A percentile compares a stretch with the other conserved stretches of the same genome.
phyloP scores from a whole-genome alignment of 2,113 vertebrate species.

The Hystrix brachyura region DNA sequence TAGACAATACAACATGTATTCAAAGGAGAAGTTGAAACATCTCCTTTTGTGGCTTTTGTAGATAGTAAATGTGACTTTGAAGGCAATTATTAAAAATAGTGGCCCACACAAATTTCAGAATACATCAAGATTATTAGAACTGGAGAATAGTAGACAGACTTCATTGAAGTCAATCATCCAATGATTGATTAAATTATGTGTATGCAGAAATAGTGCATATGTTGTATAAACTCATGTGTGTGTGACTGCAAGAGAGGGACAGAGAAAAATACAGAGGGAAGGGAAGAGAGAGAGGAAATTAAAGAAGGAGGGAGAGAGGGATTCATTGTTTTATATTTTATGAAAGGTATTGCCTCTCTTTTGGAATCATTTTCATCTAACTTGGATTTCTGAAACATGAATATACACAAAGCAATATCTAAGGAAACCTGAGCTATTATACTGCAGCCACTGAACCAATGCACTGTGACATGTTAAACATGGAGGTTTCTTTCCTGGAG shows the following conservation, averaged over 20 bases:
- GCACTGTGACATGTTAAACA: not conserved
- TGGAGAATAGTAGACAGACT: not conserved
- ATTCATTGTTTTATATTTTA: not conserved
- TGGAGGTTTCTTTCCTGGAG: not conserved
- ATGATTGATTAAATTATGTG: not conserved
- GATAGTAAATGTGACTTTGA: constrained; percentile 20
- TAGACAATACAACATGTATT: not conserved
- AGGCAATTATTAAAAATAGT: not conserved
- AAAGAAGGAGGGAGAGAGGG: not conserved
- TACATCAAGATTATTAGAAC: constrained; percentile 40
- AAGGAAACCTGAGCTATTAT: not conserved
- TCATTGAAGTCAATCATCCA: not conserved
- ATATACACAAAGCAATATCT: not conserved
- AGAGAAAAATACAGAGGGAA: not conserved
- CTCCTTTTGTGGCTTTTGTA: constrained; percentile 33
- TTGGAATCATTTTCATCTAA: constrained; percentile 39
- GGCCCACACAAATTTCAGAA: not conserved
- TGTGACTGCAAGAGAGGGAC: not conserved
- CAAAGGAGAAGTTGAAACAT: constrained; percentile 28
- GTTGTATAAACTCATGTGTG: not conserved
- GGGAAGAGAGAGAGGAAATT: no score
- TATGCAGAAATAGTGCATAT: not conserved
- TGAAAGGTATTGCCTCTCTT: not conserved
- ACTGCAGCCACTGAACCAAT: not conserved
- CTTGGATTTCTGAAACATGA: not conserved